Base-by-base conservation (phyloP, 2,888 invertebrate species). In the Eristalis pertinax region DNA sequence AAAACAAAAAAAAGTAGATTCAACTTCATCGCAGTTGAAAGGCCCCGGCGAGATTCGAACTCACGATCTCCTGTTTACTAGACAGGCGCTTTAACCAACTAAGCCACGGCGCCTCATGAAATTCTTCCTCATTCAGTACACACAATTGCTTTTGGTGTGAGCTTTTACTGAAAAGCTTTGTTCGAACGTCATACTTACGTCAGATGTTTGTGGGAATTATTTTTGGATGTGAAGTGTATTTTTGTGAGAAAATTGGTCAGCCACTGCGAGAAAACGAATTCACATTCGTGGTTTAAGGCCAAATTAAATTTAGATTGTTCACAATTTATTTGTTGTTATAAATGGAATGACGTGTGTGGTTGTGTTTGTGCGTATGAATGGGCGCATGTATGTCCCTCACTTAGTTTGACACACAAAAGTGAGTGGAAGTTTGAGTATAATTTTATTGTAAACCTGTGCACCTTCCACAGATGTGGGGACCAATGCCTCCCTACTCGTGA, bases 41-140 rank as follows among this genome's bases (percentile, higher is more conserved):
- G 90, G 90, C 90, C 89, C 90, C 91, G 91, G 89, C 90, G 90
- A 91, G 90, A 91, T 90, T 91, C 90, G 91, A 91, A 91, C 91
- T 91, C 90, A 90, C 89, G 91, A 91, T 91, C 91, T 90, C 92
- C 92, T 92, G 92, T 92, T 92, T 92, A 92, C 92, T 92, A 92
- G 92, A 92, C 92, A 92, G 92, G 92, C 92, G 92, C 92, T 92
- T 92, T 92, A 92, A 92, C 92, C 92, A 92, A 92, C 92, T 92
- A 92, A 92, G 92, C 92, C 92, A 92, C 92, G 92, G 92, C 92
- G 92, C 92, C 92, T 10, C 1, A 7, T 4, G 11, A 26, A 13
- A 26, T 15, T 4, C 15, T 2, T 4, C 1, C 0, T 24, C 7
- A 15, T 60, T 26, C 3, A 60, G 24, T 10, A 1, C 50, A 19